Conservation (phyloP, 2,113 vertebrate genomes). For the Hippocampus barbouri region DNA sequence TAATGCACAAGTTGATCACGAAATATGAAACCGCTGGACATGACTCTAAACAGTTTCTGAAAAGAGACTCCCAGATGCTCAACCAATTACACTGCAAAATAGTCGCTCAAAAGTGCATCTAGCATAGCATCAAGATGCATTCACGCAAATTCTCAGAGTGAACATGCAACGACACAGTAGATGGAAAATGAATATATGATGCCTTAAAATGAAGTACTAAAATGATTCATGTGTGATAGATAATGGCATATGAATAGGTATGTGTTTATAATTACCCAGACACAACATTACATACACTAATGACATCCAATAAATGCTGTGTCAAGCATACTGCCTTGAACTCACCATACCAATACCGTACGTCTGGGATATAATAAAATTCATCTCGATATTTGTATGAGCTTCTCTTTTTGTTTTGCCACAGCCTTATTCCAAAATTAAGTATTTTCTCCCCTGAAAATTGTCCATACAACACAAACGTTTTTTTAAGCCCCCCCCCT, state of each 20-base stretch:
- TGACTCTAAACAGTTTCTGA: neutral
- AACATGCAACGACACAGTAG: neutral
- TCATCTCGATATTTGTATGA: too few species aligned
- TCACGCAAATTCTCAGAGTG: neutral
- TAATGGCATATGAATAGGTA: neutral
- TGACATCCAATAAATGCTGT: neutral
- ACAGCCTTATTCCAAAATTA: too few species aligned
- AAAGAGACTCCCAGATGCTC: neutral
- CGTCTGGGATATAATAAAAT: too few species aligned
- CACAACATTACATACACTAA: constrained; percentile 4
- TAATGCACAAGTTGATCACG: neutral
- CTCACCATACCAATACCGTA: too few species aligned
- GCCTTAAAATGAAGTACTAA: neutral
- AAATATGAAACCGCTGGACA: neutral
- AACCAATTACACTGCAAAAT: neutral
- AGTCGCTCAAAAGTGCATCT: neutral
- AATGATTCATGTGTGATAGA: neutral
- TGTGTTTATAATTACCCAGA: neutral
- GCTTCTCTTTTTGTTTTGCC: too few species aligned
- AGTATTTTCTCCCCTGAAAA: too few species aligned
- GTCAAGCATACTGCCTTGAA: neutral
- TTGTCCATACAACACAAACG: too few species aligned
- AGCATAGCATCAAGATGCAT: neutral
- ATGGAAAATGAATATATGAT: neutral
- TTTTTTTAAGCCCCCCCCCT: too few species aligned